A percentile compares a stretch with the other conserved stretches of the same genome.
Evolutionary conservation across 2,888 invertebrate species (phyloP).

Genomic region (Laothoe populi): DNA sequence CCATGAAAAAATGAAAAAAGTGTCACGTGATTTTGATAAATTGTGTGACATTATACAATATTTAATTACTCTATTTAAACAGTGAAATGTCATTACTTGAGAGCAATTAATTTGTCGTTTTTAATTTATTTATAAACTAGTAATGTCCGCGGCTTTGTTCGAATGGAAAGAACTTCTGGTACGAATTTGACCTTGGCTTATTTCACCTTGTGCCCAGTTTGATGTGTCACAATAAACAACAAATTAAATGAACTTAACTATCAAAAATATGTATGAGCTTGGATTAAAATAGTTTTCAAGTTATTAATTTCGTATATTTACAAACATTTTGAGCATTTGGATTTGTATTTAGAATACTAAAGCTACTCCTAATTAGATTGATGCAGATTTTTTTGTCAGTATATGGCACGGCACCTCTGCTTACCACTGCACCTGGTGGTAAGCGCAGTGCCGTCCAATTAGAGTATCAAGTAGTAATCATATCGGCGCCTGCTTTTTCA

Average conservation of each 20-base stretch:
- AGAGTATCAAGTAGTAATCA: too few species aligned
- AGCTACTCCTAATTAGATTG: too few species aligned
- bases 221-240: not conserved
- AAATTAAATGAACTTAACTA: not conserved
- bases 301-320: not conserved
- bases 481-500: too few species aligned
- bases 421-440: too few species aligned
- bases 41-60: not conserved
- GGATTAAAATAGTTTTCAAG: not conserved
- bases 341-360: not conserved
- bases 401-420: too few species aligned
- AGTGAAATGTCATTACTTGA: conserved; percentile 9
- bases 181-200: not conserved
- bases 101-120: not conserved
- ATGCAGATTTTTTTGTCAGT: too few species aligned
- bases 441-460: too few species aligned
- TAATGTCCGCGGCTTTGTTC: not conserved
- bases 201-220: not conserved
- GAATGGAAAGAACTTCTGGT: not conserved
- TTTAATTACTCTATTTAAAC: not conserved
- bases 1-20: too few species aligned
- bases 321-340: not conserved
- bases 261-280: not conserved
- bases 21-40: not conserved
- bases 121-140: not conserved